These are phyloP conservation scores for Aplocera efformata DNA, from an alignment of 2,888 invertebrate genomes.

Conservation along the genomic window DNA sequence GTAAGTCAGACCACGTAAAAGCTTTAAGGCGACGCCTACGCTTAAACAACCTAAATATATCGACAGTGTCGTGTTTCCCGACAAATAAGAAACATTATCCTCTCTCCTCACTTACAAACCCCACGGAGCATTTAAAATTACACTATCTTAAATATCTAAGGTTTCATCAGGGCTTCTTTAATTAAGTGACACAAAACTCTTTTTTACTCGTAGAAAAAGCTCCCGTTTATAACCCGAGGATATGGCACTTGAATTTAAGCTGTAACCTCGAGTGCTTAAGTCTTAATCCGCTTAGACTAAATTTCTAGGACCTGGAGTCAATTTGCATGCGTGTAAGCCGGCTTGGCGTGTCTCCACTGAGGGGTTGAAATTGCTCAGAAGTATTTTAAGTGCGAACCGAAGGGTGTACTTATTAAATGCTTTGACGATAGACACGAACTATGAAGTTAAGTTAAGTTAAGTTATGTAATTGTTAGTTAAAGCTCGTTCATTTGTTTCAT, in stretches of 20 bases:
- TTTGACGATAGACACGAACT: slow-evolving; percentile 5
- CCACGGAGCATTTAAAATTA: slow-evolving; percentile 26
- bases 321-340: slow-evolving; percentile 54
- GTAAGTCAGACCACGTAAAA: not conserved
- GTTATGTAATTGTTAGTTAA: too few relatives aligned
- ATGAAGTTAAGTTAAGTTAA: too few relatives aligned
- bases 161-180: slow-evolving; percentile 69
- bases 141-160: slow-evolving; percentile 41
- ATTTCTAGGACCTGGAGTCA: slow-evolving; percentile 35
- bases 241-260: slow-evolving; percentile 34
- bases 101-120: slow-evolving; percentile 5
- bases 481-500: too few relatives aligned
- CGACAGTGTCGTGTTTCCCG: slow-evolving; percentile 11
- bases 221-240: slow-evolving; percentile 16
- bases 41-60: slow-evolving; percentile 4
- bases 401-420: slow-evolving; percentile 17
- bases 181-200: slow-evolving; percentile 63
- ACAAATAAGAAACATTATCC: slow-evolving; percentile 12
- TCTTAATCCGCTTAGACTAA: slow-evolving; percentile 34
- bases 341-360: slow-evolving; percentile 43
- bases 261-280: slow-evolving; percentile 36
- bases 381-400: slow-evolving; percentile 17
- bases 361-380: slow-evolving; percentile 22
- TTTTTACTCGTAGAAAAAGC: slow-evolving; percentile 33
- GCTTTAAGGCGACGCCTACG: slow-evolving; percentile 1